Evolutionary conservation across 2,888 invertebrate genomes (phyloP).

Genomic region (Paralinhomoeus sp.): DNA sequence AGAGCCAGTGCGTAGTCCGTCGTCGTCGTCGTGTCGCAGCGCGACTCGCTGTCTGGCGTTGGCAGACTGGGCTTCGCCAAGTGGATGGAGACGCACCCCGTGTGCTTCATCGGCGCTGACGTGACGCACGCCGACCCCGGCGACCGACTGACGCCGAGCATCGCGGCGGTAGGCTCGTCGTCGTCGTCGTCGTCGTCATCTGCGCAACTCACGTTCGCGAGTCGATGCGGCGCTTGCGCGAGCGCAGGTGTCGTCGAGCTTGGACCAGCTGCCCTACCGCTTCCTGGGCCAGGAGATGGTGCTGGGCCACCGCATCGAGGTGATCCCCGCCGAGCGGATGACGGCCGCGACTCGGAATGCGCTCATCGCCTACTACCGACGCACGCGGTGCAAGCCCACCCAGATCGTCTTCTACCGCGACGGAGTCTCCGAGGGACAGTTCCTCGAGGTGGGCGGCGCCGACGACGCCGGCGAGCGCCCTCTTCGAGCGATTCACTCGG

Average conservation of each 20-base stretch:
- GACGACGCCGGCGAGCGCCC: neutral
- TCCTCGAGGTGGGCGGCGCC: constrained; percentile 1
- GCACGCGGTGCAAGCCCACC: constrained; percentile 1
- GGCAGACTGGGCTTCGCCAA: constrained; percentile 98
- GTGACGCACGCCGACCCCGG: constrained; percentile 70
- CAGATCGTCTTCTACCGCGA: constrained; percentile 6
- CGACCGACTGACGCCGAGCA: constrained; percentile 27
- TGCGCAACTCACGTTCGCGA: neutral
- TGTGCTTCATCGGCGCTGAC: constrained; percentile 57
- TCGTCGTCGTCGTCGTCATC: no score
- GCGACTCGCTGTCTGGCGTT: no score
- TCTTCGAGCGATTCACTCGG: neutral
- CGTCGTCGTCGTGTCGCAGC: no score
- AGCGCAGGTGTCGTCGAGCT: neutral
- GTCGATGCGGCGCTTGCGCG: neutral
- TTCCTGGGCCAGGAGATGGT: neutral
- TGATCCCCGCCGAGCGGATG: neutral
- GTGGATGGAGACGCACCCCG: constrained; percentile 81
- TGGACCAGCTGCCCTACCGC: neutral
- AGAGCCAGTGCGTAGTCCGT: no score
- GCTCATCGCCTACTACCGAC: neutral
- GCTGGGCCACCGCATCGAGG: neutral
- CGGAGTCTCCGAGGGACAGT: constrained; percentile 7
- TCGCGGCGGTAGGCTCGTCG: constrained; percentile 4
- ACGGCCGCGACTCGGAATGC: neutral